These are phyloP conservation scores for Paradoxurus hermaphroditus DNA, from an alignment of 2,113 vertebrate species.

Conservation along the genomic window DNA sequence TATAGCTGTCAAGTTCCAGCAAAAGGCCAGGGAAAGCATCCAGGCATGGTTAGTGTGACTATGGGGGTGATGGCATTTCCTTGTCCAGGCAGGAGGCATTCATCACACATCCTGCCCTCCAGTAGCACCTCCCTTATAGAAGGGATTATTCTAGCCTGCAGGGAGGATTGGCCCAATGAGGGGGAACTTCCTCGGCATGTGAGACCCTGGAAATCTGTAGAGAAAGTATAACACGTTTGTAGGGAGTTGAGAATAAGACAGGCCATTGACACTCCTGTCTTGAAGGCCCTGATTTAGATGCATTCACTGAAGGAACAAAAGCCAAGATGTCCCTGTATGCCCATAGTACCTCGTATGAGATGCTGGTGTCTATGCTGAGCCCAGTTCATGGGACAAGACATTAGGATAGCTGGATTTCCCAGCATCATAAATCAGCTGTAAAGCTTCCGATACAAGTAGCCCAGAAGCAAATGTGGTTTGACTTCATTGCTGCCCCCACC, in stretches of 20 bases:
- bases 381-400: background rate
- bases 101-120: background rate
- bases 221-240: background rate
- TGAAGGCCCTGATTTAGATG: background rate
- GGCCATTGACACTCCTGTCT: background rate
- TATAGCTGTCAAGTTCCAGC: background rate
- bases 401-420: background rate
- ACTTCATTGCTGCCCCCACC: background rate
- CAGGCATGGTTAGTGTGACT: background rate
- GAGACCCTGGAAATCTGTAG: background rate
- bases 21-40: background rate
- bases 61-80: background rate
- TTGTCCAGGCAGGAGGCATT: background rate
- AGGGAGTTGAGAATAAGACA: background rate
- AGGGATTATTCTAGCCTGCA: background rate
- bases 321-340: background rate
- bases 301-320: background rate
- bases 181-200: background rate
- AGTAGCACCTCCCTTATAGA: background rate
- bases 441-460: background rate
- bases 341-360: background rate
- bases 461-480: background rate
- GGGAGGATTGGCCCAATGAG: background rate
- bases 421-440: background rate
- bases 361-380: background rate